These are phyloP conservation scores for Amblyjoppa fuscipennis DNA, from an alignment of 2,888 invertebrate species.

Conservation along the genomic window DNA sequence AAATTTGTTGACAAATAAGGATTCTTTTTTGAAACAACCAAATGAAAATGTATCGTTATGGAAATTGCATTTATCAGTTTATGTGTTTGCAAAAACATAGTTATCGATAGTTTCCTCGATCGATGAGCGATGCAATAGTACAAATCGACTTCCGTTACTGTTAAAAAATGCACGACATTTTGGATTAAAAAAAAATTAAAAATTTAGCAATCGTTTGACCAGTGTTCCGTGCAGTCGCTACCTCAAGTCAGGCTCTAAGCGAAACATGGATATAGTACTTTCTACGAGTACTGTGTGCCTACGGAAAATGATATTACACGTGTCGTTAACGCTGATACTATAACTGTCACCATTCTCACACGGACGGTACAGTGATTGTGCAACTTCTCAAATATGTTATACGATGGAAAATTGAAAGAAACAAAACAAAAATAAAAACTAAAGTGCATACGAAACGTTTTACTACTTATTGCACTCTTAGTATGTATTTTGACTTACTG, in stretches of 20 bases:
- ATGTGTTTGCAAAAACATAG: no score
- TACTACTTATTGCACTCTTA: conserved; percentile 79
- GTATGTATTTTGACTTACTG: conserved; percentile 86
- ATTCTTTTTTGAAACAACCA: no score
- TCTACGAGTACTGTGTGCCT: conserved; percentile 14
- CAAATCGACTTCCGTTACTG: no score
- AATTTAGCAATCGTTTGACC: no score
- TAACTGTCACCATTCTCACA: neutral
- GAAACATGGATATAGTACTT: neutral
- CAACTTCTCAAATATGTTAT: conserved; percentile 26
- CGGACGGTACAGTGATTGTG: conserved; percentile 29
- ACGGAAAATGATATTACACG: neutral
- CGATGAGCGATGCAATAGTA: no score
- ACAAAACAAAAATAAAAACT: conserved; percentile 62
- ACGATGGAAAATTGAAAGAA: conserved; percentile 38
- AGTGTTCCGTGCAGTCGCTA: no score
- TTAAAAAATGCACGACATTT: no score
- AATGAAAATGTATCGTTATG: no score
- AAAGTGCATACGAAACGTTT: conserved; percentile 67
- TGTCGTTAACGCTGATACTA: neutral
- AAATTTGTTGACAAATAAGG: no score
- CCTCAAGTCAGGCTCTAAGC: neutral
- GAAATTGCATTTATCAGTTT: no score
- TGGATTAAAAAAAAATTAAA: no score
- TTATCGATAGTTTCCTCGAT: no score